These are phyloP conservation scores for Corydoras maculifer DNA, from an alignment of 2,113 vertebrate species.

Conservation along the genomic window DNA sequence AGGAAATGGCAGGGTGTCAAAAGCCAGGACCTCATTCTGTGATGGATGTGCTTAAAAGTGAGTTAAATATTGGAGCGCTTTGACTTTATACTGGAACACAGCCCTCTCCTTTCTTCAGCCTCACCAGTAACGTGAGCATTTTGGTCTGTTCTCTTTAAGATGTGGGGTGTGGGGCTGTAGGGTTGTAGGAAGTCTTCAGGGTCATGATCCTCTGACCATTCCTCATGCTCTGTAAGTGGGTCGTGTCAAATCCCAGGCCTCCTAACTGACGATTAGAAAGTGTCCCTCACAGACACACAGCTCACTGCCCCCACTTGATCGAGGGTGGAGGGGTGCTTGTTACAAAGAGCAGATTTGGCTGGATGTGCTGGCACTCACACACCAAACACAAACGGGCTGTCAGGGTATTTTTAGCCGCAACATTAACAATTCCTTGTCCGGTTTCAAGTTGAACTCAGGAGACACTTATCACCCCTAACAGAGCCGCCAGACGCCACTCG, in stretches of 20 bases:
- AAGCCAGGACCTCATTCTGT: slow-evolving; percentile 25
- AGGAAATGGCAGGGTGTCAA: slow-evolving; percentile 14
- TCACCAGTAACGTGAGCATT: slow-evolving; percentile 33
- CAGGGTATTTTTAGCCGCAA: slow-evolving; percentile 29
- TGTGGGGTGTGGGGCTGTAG: slow-evolving; percentile 1
- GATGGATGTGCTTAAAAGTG: slow-evolving; percentile 17
- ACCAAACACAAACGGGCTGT: slow-evolving; percentile 12
- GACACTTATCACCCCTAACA: slow-evolving; percentile 29
- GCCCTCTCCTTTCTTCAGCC: slow-evolving; percentile 13
- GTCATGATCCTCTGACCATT: slow-evolving; percentile 42
- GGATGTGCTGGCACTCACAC: not conserved
- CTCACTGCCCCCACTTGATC: slow-evolving; percentile 7
- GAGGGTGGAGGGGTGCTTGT: not conserved
- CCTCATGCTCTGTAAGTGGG: slow-evolving; percentile 41
- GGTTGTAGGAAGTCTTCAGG: slow-evolving; percentile 26
- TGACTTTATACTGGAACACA: slow-evolving; percentile 21
- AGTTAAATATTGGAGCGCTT: not conserved
- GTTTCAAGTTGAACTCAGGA: slow-evolving; percentile 26
- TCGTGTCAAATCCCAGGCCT: slow-evolving; percentile 35
- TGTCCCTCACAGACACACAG: slow-evolving; percentile 21
- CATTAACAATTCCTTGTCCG: slow-evolving; percentile 23
- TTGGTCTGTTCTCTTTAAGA: slow-evolving; percentile 28
- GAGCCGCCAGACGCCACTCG: slow-evolving; percentile 17
- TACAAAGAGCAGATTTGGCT: slow-evolving; percentile 16
- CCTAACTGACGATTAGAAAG: slow-evolving; percentile 35